Evolutionary conservation across 2,888 invertebrate genomes (phyloP), one percentile per base, ranked within the genome.

Genomic region (Barypeithes pellucidus): DNA sequence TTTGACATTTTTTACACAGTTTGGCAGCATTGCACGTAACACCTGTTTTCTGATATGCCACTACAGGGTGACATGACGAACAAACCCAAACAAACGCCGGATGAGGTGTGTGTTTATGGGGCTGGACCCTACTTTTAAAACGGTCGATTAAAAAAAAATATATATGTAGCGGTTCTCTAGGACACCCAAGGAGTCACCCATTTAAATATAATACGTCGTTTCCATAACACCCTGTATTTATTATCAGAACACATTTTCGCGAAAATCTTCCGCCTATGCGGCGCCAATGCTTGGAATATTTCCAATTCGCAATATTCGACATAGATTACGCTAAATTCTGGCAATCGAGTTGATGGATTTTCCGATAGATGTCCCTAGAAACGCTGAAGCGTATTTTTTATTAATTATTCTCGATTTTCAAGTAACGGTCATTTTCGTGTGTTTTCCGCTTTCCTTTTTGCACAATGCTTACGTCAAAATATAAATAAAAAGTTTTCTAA

Each of bases 211-310:
- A n/a, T n/a, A n/a, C n/a, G n/a, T n/a, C n/a, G n/a, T n/a, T n/a
- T n/a, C n/a, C n/a, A n/a, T n/a, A n/a, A n/a, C n/a, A n/a, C n/a
- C n/a, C n/a, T n/a, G n/a, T n/a, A 8, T 29, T 29, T 39, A 39
- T 43, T 43, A 43, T 16, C 3, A 16, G 16, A 16, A 43, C 5
- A 43, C 8, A 43, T 12, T 1, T 39, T 39, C 43, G 43, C n/a
- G n/a, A 39, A n/a, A n/a, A 39, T 11, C 29, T 33, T 47, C n/a
- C 29, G 33, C 16, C 11, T 16, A 20, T 8, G 65, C 14, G 52
- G 50, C 65, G 65, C 65, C 50, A 39, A 33, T 65, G 65, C 39
- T 65, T 65, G 65, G 65, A 65, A 43, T n/a, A 11, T 36, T 50
- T 65, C 65, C 65, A 65, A 47, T 33, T 24, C 36, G 4, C 36